phyloP scores from a whole-genome alignment of 2,113 vertebrate genomes.

The Rattus norvegicus region GRCr8 NC_086024.1:28898001-28898500 shows the following conservation, averaged over 20 bases:
- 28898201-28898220: background rate
- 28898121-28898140: background rate
- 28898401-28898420: constrained; percentile 28
- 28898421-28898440: background rate
- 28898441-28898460: background rate
- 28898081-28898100: background rate
- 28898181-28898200: background rate
- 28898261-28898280: constrained; percentile 3
- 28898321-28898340: background rate
- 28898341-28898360: background rate
- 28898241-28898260: background rate
- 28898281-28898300: background rate
- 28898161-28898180: background rate
- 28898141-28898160: background rate
- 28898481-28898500: background rate
- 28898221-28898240: background rate
- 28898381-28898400: constrained; percentile 16
- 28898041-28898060: background rate
- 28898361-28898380: background rate
- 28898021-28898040: background rate
- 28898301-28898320: background rate
- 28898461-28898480: constrained; percentile 40
- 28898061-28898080: background rate
- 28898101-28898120: background rate
- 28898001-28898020: background rate